Evolutionary conservation across 2,113 vertebrate genomes (phyloP).

Genomic region (Sceloporus tristichus): DNA sequence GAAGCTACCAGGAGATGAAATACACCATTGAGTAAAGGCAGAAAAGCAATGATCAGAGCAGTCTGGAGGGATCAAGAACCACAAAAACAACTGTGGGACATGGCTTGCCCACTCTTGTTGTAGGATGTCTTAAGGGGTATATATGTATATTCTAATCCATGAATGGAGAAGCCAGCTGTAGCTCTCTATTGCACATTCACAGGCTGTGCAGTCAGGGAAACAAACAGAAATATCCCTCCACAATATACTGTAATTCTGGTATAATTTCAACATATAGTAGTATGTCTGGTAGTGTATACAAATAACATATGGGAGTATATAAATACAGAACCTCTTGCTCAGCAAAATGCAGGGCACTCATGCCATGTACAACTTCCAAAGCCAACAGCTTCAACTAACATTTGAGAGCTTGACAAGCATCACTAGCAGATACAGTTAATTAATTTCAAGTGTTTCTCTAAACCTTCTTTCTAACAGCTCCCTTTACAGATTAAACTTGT

Average conservation of each 20-base stretch:
- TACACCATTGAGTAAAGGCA: too few relatives aligned
- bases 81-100: too few relatives aligned
- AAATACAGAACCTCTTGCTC: not conserved
- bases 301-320: not conserved
- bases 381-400: not conserved
- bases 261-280: not conserved
- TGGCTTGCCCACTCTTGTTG: too few relatives aligned
- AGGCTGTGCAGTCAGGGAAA: not conserved
- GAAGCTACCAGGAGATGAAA: too few relatives aligned
- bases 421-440: not conserved
- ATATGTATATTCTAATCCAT: not conserved
- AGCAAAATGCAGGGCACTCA: not conserved
- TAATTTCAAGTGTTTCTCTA: not conserved
- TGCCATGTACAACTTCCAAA: not conserved
- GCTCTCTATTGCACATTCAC: not conserved
- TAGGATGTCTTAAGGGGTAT: too few relatives aligned
- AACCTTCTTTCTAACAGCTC: not conserved
- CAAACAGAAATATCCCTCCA: not conserved
- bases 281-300: too few relatives aligned
- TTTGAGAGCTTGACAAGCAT: not conserved
- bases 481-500: not conserved
- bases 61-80: too few relatives aligned
- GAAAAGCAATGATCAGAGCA: too few relatives aligned
- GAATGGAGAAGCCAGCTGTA: not conserved
- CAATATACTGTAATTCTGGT: not conserved